These are phyloP conservation scores for Gallirallus australis DNA, from an alignment of 2,797 vertebrate genomes.

Conservation along the genomic window DNA sequence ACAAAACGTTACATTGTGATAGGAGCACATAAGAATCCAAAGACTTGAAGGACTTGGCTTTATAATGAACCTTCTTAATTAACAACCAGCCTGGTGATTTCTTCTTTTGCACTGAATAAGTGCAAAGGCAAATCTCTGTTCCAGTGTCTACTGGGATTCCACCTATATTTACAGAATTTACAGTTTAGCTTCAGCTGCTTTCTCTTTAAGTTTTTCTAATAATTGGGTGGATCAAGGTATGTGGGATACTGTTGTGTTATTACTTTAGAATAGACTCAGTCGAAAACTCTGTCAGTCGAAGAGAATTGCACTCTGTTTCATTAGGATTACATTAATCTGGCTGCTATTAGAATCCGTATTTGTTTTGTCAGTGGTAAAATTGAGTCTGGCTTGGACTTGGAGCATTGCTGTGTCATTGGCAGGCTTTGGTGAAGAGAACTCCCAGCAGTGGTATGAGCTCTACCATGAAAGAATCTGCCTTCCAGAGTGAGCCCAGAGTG, in stretches of 20 bases:
- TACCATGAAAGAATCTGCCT: constrained; percentile 96
- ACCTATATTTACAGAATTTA: not conserved
- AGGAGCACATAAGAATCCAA: rapidly evolving
- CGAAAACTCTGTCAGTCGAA: not conserved
- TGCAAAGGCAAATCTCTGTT: not conserved
- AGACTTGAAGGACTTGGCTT: not conserved
- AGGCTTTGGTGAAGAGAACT: constrained; percentile 97
- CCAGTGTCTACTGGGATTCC: not conserved
- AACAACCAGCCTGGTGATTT: not conserved
- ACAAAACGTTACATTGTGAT: not conserved
- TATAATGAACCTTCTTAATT: not conserved
- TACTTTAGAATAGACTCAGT: not conserved
- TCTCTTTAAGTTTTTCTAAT: not conserved
- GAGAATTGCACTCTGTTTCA: not conserved
- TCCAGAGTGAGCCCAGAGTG: constrained; percentile 94
- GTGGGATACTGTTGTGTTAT: not conserved
- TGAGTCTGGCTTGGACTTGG: not conserved
- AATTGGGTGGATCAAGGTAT: rapidly evolving
- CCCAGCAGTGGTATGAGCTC: constrained; percentile 97
- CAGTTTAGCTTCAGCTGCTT: not conserved
- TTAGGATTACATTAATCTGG: not conserved
- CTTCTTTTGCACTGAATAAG: not conserved
- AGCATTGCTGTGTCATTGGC: not conserved
- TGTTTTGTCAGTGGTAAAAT: not conserved
- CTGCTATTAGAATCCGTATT: not conserved